Percentiles rank a stretch among this genome's conserved stretches.
These are phyloP conservation scores for Conops quadrifasciatus DNA, from an alignment of 2,888 invertebrate species.

Conservation along the genomic window DNA sequence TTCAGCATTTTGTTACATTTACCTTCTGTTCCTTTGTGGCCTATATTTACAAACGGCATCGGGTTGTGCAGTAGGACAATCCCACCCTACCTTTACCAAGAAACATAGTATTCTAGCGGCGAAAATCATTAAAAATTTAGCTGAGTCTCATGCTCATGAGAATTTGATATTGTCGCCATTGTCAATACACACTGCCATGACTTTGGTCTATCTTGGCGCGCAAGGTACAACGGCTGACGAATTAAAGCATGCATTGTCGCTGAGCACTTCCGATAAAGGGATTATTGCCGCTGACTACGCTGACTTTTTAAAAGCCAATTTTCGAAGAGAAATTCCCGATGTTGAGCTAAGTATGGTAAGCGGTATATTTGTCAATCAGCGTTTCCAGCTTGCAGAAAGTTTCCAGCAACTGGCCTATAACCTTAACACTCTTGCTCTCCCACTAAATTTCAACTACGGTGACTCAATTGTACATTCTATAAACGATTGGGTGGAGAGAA, in stretches of 20 bases:
- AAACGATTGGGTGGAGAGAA: constrained; percentile 81
- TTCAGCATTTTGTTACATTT: too few relatives aligned
- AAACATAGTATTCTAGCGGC: too few relatives aligned
- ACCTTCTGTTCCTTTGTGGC: too few relatives aligned
- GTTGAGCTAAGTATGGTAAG: constrained; percentile 71
- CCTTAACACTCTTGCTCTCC: constrained; percentile 71
- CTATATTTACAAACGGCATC: too few relatives aligned
- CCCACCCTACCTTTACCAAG: too few relatives aligned
- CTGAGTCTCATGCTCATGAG: constrained; percentile 28
- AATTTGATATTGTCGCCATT: constrained; percentile 58
- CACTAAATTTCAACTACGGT: constrained; percentile 70
- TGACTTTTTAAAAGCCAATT: constrained; percentile 47
- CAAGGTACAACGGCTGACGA: constrained; percentile 57
- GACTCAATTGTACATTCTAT: constrained; percentile 69
- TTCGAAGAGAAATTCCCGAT: constrained; percentile 31
- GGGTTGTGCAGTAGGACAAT: too few relatives aligned
- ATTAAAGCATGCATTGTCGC: constrained; percentile 48
- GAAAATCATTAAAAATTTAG: too few relatives aligned
- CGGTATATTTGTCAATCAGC: constrained; percentile 73
- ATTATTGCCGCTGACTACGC: constrained; percentile 52
- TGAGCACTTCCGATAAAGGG: constrained; percentile 44
- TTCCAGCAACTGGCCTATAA: constrained; percentile 70
- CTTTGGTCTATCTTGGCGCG: constrained; percentile 77
- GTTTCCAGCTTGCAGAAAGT: constrained; percentile 67
- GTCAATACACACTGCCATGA: constrained; percentile 76